Percentiles rank a stretch among this genome's conserved stretches.
Conservation (phyloP, 2,888 invertebrate genomes). For the Nudaria mundana region DNA sequence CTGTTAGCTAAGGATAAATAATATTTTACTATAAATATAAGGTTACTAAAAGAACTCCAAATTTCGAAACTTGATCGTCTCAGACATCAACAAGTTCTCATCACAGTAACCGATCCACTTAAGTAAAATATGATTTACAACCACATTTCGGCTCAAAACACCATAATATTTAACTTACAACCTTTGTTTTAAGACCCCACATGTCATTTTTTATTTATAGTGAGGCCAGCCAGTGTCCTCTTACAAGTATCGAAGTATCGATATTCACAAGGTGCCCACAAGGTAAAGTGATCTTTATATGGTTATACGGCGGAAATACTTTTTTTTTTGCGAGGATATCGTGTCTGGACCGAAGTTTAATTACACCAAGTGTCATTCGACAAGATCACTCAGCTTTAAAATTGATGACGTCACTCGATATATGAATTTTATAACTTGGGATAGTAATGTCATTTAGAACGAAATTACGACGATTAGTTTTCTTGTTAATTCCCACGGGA, state of each 20-base stretch:
- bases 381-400: conserved; percentile 14
- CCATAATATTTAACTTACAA: conserved; percentile 13
- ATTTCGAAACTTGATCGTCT: conserved; percentile 1
- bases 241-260: conserved; percentile 47
- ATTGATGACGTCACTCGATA: conserved; percentile 15
- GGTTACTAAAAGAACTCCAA: not conserved
- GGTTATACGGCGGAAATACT: conserved; percentile 48
- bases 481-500: too few species aligned
- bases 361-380: conserved; percentile 29
- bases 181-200: conserved; percentile 25
- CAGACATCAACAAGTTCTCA: not conserved
- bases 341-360: conserved; percentile 41
- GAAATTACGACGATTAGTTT: too few species aligned
- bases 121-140: conserved; percentile 3
- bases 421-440: not conserved
- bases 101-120: conserved; percentile 1
- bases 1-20: too few species aligned
- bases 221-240: conserved; percentile 48
- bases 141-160: conserved; percentile 1
- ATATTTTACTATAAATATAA: not conserved
- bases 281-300: conserved; percentile 56
- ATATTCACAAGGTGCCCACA: conserved; percentile 25
- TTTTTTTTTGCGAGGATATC: conserved; percentile 51
- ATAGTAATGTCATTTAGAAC: not conserved
- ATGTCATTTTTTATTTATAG: conserved; percentile 32